These are phyloP conservation scores for Scaeva pyrastri DNA, from an alignment of 2,888 invertebrate genomes.

Conservation along the genomic window DNA sequence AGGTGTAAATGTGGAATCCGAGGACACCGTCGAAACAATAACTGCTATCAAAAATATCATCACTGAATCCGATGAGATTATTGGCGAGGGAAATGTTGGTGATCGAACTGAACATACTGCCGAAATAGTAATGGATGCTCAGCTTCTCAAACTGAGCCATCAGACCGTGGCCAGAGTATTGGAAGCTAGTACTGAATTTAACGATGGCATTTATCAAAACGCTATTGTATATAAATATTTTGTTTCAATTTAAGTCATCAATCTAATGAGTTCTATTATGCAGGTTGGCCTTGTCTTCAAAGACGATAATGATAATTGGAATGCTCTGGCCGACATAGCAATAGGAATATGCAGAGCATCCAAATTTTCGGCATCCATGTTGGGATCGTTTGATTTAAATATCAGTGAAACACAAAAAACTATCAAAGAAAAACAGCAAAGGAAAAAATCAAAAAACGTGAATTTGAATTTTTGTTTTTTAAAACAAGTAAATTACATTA, in stretches of 20 bases:
- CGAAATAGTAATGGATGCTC: slow-evolving; percentile 83
- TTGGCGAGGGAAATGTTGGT: slow-evolving; percentile 78
- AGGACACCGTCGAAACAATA: slow-evolving; percentile 52
- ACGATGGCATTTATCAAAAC: slow-evolving; percentile 80
- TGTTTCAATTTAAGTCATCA: neutral
- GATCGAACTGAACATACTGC: slow-evolving; percentile 81
- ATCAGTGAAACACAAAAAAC: slow-evolving; percentile 79
- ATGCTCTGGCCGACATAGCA: slow-evolving; percentile 77
- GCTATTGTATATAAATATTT: slow-evolving; percentile 79
- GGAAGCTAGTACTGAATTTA: slow-evolving; percentile 79
- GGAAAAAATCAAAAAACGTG: slow-evolving; percentile 79
- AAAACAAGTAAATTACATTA: too few relatives aligned
- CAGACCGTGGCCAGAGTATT: slow-evolving; percentile 81
- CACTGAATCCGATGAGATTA: slow-evolving; percentile 78
- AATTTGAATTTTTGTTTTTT: neutral
- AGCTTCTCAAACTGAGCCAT: slow-evolving; percentile 81
- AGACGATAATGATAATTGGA: slow-evolving; percentile 79
- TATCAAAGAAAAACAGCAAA: slow-evolving; percentile 81
- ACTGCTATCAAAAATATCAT: slow-evolving; percentile 79
- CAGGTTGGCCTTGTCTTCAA: slow-evolving; percentile 77
- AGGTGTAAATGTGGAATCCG: slow-evolving; percentile 59
- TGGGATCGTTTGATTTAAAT: slow-evolving; percentile 80
- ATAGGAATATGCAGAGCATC: slow-evolving; percentile 74
- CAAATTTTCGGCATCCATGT: slow-evolving; percentile 79
- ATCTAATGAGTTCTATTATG: neutral